Evolutionary conservation across 35 echinoderm and acorn worm genomes (phyloP), one percentile per base, ranked within the genome.

Genomic region (Ophioderma brevispina): DNA sequence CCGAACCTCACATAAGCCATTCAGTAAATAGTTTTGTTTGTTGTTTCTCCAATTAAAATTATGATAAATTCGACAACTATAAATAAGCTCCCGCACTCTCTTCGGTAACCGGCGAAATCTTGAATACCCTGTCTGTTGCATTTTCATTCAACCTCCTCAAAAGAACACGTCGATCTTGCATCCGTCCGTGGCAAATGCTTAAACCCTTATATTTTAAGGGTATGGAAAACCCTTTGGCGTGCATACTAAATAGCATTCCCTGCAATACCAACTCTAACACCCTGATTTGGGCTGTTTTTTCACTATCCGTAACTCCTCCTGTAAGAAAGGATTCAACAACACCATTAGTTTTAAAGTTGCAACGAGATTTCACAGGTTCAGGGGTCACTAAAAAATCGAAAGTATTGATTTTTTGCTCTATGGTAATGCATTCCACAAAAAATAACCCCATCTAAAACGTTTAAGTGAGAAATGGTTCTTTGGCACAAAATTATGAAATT

Each of bases 41-140:
- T 38, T 33, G 31, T 28, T 37, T 80, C 35, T 33, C 84, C 85
- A n/a, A 64, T 93, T 75, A 23, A 84, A 34, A 17, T 77, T 81
- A 86, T 98, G 93, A 82, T 98, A 94, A 36, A 98, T 76, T 19
- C 92, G 81, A 36, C 92, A 98, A 33, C 76, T n/a, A n/a, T n/a
- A n/a, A 81, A 40, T 94, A 94, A 33, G 80, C 75, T 21, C 92
- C 96, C 28, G 84, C 79, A 34, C 94, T 42, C 17, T 89, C 37
- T 0, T 59, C 2, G 0, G 55, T 33, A 0, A 94, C 86, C 1
- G 86, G 43, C 19, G 33, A 36, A 41, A 98, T 89, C 37, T 76
- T 81, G 21, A 98, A 38, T 18, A 92, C 76, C 21, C 78, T 78
- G 41, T 98, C 90, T 13, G 82, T 75, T 32, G 78, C 96, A 63